Evolutionary conservation across 2,888 invertebrate genomes (phyloP).

Genomic region (Archips xylosteana): DNA sequence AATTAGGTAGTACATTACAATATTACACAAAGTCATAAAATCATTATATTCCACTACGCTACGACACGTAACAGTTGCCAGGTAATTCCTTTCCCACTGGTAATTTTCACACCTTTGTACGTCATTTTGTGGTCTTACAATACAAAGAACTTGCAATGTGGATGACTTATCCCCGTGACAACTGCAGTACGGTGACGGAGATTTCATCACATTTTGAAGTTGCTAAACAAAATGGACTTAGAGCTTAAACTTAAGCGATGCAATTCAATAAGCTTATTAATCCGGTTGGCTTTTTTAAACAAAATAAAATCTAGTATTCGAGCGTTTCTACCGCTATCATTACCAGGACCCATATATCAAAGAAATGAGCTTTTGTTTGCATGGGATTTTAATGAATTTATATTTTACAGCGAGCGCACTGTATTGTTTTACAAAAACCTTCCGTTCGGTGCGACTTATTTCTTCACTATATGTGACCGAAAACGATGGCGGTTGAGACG

Average conservation of each 20-base stretch:
- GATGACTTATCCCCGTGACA: not conserved
- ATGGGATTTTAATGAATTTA: too few relatives aligned
- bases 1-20: too few relatives aligned
- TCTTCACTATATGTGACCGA: too few relatives aligned
- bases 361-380: too few relatives aligned
- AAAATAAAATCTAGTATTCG: not conserved
- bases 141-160: not conserved
- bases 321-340: too few relatives aligned
- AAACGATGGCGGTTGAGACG: too few relatives aligned
- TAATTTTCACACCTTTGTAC: slow-evolving; percentile 24
- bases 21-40: not conserved
- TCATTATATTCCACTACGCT: not conserved
- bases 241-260: not conserved
- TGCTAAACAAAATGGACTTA: not conserved
- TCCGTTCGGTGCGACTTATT: too few relatives aligned
- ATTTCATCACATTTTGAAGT: not conserved
- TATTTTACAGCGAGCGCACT: too few relatives aligned
- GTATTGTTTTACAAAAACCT: too few relatives aligned
- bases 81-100: slow-evolving; percentile 23
- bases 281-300: not conserved
- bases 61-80: not conserved
- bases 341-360: too few relatives aligned
- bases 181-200: not conserved
- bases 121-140: slow-evolving; percentile 19
- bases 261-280: not conserved